Percentiles rank a stretch among this genome's conserved stretches.
Conservation (phyloP, 2,888 invertebrate genomes). For the Ligdia adustata region DNA sequence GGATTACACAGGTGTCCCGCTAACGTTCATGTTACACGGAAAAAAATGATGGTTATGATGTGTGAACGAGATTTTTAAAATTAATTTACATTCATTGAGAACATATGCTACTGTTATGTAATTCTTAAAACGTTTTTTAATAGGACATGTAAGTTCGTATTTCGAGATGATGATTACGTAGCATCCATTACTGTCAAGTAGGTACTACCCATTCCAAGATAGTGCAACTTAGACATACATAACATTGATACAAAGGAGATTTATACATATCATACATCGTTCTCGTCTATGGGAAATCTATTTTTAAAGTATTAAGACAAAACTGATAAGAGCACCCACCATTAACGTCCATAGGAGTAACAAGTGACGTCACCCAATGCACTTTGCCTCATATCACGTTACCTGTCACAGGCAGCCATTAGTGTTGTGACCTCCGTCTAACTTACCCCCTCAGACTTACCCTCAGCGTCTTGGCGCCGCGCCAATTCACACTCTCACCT, state of each 20-base stretch:
- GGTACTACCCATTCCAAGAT: no score
- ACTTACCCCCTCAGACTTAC: constrained; percentile 63
- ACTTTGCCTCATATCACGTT: constrained; percentile 78
- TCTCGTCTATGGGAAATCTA: no score
- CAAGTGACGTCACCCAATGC: constrained; percentile 59
- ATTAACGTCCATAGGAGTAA: constrained; percentile 38
- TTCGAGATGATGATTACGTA: no score
- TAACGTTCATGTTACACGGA: constrained; percentile 45
- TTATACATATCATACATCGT: no score
- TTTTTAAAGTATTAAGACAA: neutral
- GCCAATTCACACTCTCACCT: constrained; percentile 53
- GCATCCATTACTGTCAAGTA: no score
- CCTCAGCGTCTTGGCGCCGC: constrained; percentile 58
- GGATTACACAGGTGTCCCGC: constrained; percentile 81
- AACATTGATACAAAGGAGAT: no score
- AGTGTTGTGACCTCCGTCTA: constrained; percentile 72
- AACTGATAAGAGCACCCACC: constrained; percentile 32
- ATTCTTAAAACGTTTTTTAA: no score
- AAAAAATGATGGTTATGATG: constrained; percentile 42
- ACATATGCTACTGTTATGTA: no score
- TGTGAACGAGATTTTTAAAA: constrained; percentile 44
- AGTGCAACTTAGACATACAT: no score
- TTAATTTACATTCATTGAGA: no score
- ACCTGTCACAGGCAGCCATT: constrained; percentile 80
- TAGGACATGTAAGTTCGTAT: no score